phyloP scores from a whole-genome alignment of 2,797 vertebrate species.

The Lithobates sylvaticus region DNA sequence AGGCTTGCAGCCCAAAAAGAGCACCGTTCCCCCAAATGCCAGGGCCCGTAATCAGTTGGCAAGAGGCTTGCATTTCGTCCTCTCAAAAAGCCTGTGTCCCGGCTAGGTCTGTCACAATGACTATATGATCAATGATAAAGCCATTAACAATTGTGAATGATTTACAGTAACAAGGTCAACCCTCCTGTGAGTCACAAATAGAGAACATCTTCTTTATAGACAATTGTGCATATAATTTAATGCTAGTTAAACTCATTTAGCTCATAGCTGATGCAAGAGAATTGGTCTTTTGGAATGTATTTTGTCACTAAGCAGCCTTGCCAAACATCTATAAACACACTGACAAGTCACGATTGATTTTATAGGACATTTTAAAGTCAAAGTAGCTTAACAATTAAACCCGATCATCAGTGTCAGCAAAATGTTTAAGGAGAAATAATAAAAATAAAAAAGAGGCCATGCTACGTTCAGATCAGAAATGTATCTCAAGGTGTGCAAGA shows the following conservation, averaged over 20 bases:
- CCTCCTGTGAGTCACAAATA: slow-evolving; percentile 57
- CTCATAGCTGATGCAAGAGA: slow-evolving; percentile 58
- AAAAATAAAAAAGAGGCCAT: too few species aligned
- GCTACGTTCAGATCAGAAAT: too few species aligned
- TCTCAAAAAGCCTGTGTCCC: too few species aligned
- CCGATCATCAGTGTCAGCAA: slow-evolving; percentile 54
- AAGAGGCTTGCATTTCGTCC: too few species aligned
- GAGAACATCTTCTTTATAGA: slow-evolving; percentile 58
- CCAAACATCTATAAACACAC: slow-evolving; percentile 60
- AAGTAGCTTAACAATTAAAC: slow-evolving; percentile 57
- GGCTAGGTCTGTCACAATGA: too few species aligned
- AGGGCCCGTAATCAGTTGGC: too few species aligned
- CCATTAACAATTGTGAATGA: slow-evolving; percentile 1
- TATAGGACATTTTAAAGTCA: slow-evolving; percentile 63
- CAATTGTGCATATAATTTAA: slow-evolving; percentile 61
- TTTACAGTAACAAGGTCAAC: slow-evolving; percentile 24
- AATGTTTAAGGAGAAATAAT: slow-evolving; percentile 30
- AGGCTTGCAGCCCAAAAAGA: too few species aligned
- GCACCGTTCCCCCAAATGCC: too few species aligned
- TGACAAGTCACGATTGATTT: slow-evolving; percentile 60
- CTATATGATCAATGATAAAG: neutral
- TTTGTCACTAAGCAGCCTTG: slow-evolving; percentile 54
- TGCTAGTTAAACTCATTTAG: slow-evolving; percentile 61
- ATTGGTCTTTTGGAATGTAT: slow-evolving; percentile 57
- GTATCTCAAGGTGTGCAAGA: too few species aligned